A percentile compares a stretch with the other conserved stretches of the same genome.
Conservation (phyloP, 2,113 vertebrate species). For the Penelope pileata region DNA sequence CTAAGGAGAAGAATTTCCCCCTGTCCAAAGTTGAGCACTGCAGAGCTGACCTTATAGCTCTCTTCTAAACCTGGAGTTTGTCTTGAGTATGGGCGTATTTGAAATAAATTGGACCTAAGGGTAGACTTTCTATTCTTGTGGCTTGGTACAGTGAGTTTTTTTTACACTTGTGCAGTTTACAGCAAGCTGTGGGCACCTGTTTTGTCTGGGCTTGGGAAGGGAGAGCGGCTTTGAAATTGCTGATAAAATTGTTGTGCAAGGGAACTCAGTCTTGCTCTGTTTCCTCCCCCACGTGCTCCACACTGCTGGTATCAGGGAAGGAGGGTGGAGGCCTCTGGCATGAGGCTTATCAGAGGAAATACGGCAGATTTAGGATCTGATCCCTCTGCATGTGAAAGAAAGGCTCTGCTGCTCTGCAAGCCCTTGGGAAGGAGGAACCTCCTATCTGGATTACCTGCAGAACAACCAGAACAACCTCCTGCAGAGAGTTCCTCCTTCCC, state of each 20-base stretch:
- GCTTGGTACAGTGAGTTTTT: background rate
- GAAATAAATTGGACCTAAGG: conserved; percentile 41
- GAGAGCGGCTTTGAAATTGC: conserved; percentile 20
- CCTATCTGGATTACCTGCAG: background rate
- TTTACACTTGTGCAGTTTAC: conserved; percentile 2
- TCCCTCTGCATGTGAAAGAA: background rate
- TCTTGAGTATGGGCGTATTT: background rate
- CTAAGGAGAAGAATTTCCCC: conserved; percentile 27
- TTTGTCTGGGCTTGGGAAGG: conserved; percentile 29
- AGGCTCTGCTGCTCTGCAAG: background rate
- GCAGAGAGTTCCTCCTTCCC: background rate
- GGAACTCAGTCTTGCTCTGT: background rate
- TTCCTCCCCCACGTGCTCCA: background rate
- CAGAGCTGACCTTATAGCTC: background rate
- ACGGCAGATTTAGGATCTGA: background rate
- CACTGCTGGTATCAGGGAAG: background rate
- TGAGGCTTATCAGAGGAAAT: conserved; percentile 31
- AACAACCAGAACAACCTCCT: background rate
- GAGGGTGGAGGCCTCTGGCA: background rate
- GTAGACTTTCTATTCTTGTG: conserved; percentile 25
- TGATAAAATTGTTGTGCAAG: conserved; percentile 59
- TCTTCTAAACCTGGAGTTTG: background rate
- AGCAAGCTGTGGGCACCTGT: conserved; percentile 54
- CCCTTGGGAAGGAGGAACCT: background rate
- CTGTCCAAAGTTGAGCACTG: background rate